Base-by-base conservation (phyloP, 2,888 invertebrate species). In the Nezara viridula region DNA sequence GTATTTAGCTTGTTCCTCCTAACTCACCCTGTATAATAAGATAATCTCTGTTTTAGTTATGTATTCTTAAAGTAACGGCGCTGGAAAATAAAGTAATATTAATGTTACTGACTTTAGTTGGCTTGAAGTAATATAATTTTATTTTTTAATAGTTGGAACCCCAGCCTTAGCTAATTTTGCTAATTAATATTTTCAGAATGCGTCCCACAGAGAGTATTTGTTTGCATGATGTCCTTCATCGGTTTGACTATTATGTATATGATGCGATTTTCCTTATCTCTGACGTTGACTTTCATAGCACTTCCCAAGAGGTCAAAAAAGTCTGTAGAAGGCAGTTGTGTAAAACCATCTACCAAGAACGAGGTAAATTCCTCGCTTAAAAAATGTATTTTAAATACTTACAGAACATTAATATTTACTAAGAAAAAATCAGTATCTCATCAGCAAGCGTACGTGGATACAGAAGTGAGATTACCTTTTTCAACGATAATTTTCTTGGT, bases 221-320 rank as follows among this genome's bases (percentile, higher is more conserved):
- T 91, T 49, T 90, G 90, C 50, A 32, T 91, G 2, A 92, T 93
- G 92, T 93, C 93, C 19, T 93, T 93, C 90, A 90, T 93, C 81
- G 93, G 93, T 0, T 91, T 93, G 19, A 92, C 92, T 24, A 92
- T 93, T 88, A 92, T 93, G 2, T 93, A 93, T 90, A 92, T 93
- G 1, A 93, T 93, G 92, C 91, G 93, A 66, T 93, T 93, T 52
- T 92, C 92, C 4, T 90, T 93, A 44, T 93, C 93, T 27, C 91
- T 93, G 52, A 93, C 93, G 27, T 93, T 93, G 27, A 93, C 93
- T 12, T 93, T 93, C 91, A 93, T 93, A 93, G 93, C 93, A 0
- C 89, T 90, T n/a, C 86, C 89, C 2, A 88, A 89, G 10, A 88
- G 88, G 10, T 90, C 91, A 55, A 90, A 19, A 49, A 52, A 5